phyloP scores from a whole-genome alignment of 2,888 invertebrate genomes.

The Orthosia cruda region DNA sequence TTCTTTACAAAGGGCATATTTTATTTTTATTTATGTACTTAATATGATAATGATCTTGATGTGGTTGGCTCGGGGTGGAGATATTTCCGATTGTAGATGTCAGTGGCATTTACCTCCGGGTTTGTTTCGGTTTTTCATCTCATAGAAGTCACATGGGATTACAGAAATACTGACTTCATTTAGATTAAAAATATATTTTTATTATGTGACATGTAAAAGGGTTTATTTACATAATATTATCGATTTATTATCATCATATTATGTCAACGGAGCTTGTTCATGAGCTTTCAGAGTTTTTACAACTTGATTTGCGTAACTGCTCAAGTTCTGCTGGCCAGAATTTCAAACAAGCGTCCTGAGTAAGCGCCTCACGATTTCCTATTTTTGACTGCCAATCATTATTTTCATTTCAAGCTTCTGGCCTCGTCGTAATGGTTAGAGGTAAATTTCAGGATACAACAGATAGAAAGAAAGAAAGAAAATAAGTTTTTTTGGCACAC shows the following conservation, averaged over 20 bases:
- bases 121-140: too few relatives aligned
- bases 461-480: too few relatives aligned
- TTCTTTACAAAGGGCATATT: constrained; percentile 46
- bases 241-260: too few relatives aligned
- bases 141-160: too few relatives aligned
- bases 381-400: constrained; percentile 11
- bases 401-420: not conserved
- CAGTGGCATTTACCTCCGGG: not conserved
- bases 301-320: not conserved
- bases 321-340: not conserved
- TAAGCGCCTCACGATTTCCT: not conserved
- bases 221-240: too few relatives aligned
- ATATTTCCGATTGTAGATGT: constrained; percentile 26
- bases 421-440: not conserved
- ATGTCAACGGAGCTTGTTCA: not conserved
- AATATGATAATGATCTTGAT: constrained; percentile 54
- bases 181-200: too few relatives aligned
- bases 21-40: constrained; percentile 54
- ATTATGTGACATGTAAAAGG: too few relatives aligned
- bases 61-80: constrained; percentile 2
- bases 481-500: too few relatives aligned
- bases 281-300: not conserved
- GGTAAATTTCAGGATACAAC: not conserved
- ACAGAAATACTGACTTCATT: too few relatives aligned
- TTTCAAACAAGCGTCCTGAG: not conserved